Conservation (phyloP, 2,888 invertebrate species). For the Antheraea assamensis region DNA sequence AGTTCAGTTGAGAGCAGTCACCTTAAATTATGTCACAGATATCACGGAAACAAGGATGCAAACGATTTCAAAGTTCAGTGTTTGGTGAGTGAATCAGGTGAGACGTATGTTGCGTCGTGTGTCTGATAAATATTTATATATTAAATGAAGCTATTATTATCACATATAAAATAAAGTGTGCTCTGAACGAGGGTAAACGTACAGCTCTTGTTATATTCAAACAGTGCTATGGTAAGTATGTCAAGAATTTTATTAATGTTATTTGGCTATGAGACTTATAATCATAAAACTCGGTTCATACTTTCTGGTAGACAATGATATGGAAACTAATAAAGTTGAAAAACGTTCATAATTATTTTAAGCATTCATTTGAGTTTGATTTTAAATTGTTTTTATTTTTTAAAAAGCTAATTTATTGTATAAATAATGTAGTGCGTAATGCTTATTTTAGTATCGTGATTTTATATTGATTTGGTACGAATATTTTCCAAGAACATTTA, state of each 20-base stretch:
- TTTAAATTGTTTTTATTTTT: too few relatives aligned
- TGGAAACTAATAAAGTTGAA: too few relatives aligned
- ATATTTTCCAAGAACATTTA: too few relatives aligned
- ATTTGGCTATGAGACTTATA: not conserved
- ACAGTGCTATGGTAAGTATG: slow-evolving; percentile 14
- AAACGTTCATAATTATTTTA: too few relatives aligned
- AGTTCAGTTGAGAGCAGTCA: not conserved
- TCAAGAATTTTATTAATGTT: not conserved
- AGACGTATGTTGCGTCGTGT: not conserved
- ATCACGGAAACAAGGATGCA: not conserved
- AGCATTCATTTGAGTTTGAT: too few relatives aligned
- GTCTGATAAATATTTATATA: not conserved
- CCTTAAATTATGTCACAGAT: not conserved
- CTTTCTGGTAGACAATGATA: too few relatives aligned
- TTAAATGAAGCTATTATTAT: not conserved
- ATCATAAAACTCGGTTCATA: too few relatives aligned
- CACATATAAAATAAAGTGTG: not conserved
- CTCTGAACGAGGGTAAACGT: not conserved
- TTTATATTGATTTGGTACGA: too few relatives aligned
- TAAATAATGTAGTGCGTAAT: too few relatives aligned
- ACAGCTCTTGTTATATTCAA: too few relatives aligned
- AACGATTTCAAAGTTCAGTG: not conserved
- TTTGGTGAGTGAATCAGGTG: not conserved
- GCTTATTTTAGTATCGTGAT: too few relatives aligned
- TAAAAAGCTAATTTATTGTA: too few relatives aligned